Conservation (phyloP, 2,797 vertebrate species). For the Acanthurus leucopareius region DNA sequence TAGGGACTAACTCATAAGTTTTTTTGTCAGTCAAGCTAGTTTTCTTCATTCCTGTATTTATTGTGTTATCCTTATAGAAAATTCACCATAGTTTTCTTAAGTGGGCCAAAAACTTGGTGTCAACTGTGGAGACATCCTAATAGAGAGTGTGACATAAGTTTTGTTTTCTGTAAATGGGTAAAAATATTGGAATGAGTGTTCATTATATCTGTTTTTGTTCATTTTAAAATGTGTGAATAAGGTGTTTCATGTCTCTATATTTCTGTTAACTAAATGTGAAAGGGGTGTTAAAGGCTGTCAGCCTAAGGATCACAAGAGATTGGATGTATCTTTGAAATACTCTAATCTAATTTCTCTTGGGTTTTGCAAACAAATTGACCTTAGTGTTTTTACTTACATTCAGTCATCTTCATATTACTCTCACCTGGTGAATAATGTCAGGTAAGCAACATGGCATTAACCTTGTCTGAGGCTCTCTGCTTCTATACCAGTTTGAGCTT, state of each 20-base stretch:
- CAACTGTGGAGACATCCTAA: background rate
- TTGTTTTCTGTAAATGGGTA: no score
- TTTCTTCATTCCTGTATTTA: background rate
- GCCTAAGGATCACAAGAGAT: background rate
- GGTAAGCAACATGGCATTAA: background rate
- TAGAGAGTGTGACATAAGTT: background rate
- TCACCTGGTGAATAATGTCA: background rate
- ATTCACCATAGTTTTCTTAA: background rate
- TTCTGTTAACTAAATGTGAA: background rate
- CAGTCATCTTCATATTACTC: no score
- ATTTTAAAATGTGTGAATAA: background rate
- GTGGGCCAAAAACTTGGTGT: no score
- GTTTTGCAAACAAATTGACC: background rate
- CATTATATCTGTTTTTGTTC: background rate
- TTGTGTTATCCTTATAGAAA: background rate
- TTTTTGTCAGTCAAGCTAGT: background rate
- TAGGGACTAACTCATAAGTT: background rate
- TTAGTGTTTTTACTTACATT: no score
- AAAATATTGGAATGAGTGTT: background rate
- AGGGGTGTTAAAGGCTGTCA: background rate
- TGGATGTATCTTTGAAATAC: background rate
- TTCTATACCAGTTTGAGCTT: background rate
- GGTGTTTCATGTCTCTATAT: background rate
- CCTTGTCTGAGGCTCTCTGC: background rate
- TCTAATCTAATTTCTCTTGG: background rate